phyloP scores from a whole-genome alignment of 2,113 vertebrate genomes.

The Rissa tridactyla region DNA sequence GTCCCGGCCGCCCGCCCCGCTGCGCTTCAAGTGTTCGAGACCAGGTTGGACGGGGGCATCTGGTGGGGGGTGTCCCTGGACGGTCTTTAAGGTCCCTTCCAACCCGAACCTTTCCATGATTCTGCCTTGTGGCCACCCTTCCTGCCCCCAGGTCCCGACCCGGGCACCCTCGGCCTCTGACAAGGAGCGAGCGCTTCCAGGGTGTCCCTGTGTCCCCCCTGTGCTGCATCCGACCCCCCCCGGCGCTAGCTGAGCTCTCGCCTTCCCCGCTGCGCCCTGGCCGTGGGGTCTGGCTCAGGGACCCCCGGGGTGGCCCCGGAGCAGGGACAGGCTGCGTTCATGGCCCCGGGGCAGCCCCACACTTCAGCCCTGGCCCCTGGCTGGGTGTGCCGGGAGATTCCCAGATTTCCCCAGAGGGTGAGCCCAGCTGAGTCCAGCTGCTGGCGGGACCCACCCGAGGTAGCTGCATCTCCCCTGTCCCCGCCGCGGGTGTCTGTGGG shows the following conservation, averaged over 20 bases:
- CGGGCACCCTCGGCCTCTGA: fast-evolving
- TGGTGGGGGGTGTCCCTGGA: too few species aligned
- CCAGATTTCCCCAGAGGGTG: background rate
- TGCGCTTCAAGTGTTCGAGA: too few species aligned
- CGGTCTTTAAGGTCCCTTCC: too few species aligned
- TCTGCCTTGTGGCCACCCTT: background rate
- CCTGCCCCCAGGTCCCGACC: fast-evolving
- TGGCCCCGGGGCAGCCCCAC: background rate
- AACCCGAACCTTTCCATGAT: background rate
- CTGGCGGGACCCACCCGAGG: fast-evolving
- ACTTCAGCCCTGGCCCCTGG: background rate
- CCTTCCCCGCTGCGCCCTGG: background rate
- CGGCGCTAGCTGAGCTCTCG: fast-evolving
- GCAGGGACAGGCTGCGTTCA: fast-evolving
- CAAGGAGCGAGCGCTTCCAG: fast-evolving
- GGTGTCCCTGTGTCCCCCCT: background rate
- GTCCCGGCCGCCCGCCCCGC: fast-evolving
- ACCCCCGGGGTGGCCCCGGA: background rate
- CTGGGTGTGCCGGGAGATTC: background rate
- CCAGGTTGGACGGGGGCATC: too few species aligned
- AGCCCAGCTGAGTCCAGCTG: background rate
- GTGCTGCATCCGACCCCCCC: fast-evolving
- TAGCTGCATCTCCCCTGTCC: fast-evolving
- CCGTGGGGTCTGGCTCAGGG: background rate
- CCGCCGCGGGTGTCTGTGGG: fast-evolving